phyloP scores from a whole-genome alignment of 1,140 invertebrate species.

The Drosophila bocqueti region DNA sequence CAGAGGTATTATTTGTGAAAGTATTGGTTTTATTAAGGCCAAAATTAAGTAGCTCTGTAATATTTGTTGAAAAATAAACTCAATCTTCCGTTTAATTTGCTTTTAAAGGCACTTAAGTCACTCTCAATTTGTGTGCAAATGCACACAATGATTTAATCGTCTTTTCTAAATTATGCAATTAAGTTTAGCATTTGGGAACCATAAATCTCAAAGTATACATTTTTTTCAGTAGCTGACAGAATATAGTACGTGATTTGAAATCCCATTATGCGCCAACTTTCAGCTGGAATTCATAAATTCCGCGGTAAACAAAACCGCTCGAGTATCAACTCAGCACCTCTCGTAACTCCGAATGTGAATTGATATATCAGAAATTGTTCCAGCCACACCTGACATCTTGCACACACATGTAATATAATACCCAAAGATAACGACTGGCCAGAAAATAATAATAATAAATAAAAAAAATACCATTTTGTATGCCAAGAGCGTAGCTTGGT shows the following conservation, averaged over 20 bases:
- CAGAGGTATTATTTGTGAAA: conserved; percentile 14
- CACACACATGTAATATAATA: conserved; percentile 62
- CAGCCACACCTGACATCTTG: conserved; percentile 73
- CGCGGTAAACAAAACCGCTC: conserved; percentile 25
- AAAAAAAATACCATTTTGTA: conserved; percentile 53
- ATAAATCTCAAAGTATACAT: conserved; percentile 21
- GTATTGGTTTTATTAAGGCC: not conserved
- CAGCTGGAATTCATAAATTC: conserved; percentile 32
- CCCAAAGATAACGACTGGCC: conserved; percentile 34
- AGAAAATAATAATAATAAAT: conserved; percentile 33
- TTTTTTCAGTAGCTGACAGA: conserved; percentile 33
- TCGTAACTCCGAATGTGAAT: conserved; percentile 45
- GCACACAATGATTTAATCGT: not conserved
- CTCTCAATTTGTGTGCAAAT: not conserved
- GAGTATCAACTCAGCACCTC: conserved; percentile 21
- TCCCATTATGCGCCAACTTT: conserved; percentile 22
- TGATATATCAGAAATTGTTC: conserved; percentile 67
- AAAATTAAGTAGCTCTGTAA: not conserved
- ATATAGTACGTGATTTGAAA: conserved; percentile 52
- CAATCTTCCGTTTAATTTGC: not conserved
- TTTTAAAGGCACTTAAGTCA: not conserved
- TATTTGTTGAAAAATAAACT: not conserved
- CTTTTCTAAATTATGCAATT: conserved; percentile 7
- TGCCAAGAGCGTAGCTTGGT: conserved; percentile 63
- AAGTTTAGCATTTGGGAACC: conserved; percentile 8